These are phyloP conservation scores for Hypselothyrea guttata DNA, from an alignment of 2,888 invertebrate species.

Conservation along the genomic window DNA sequence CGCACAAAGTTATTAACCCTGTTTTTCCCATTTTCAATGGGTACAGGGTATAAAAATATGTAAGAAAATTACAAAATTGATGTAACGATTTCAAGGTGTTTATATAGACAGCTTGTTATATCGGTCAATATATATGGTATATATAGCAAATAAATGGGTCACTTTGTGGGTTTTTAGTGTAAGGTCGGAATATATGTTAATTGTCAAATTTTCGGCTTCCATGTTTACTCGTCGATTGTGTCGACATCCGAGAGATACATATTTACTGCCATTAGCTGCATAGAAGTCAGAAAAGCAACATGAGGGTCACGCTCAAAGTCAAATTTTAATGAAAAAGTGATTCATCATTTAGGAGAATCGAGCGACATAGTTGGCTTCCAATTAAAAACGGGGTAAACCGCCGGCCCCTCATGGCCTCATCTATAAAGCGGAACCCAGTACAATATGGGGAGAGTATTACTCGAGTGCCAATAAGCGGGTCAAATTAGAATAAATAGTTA, in stretches of 20 bases:
- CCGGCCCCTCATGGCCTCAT: no score
- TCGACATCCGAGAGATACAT: constrained; percentile 11
- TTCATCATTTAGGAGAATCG: constrained; percentile 79
- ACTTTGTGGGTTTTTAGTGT: no score
- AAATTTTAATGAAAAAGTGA: constrained; percentile 79
- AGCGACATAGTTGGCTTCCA: constrained; percentile 62
- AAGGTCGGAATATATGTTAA: no score
- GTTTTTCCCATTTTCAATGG: no score
- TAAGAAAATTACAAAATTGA: no score
- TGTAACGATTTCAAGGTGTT: no score
- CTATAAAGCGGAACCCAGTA: constrained; percentile 27
- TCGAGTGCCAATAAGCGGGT: constrained; percentile 76
- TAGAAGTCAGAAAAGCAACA: constrained; percentile 62
- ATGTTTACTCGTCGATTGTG: constrained; percentile 10
- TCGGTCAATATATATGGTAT: no score
- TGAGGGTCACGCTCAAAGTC: constrained; percentile 78
- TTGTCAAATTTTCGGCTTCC: neutral
- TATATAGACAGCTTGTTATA: no score
- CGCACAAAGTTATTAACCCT: no score
- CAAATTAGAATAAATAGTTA: constrained; percentile 81
- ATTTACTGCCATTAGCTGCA: constrained; percentile 42
- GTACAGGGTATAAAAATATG: no score
- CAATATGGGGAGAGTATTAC: constrained; percentile 48
- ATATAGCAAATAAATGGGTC: no score
- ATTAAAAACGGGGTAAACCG: constrained; percentile 69